phyloP scores from a whole-genome alignment of 2,113 vertebrate genomes.

The Nematolebias whitei region DNA sequence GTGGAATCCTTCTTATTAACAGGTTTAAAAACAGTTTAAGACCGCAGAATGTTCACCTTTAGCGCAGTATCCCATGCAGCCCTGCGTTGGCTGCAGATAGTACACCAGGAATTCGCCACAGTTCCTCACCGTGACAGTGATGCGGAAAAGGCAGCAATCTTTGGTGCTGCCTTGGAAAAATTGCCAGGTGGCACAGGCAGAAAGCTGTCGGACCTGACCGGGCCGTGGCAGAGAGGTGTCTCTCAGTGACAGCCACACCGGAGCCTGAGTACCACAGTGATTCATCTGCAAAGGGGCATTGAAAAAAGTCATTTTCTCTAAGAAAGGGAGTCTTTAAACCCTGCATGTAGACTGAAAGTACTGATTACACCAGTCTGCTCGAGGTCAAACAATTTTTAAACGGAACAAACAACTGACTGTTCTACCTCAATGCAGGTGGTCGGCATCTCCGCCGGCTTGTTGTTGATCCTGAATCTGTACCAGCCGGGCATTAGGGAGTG shows the following conservation, averaged over 20 bases:
- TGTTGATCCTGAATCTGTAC: slow-evolving; percentile 79
- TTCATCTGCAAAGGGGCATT: slow-evolving; percentile 87
- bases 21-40: not conserved
- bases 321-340: slow-evolving; percentile 7
- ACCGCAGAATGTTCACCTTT: slow-evolving; percentile 66
- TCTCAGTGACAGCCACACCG: slow-evolving; percentile 81
- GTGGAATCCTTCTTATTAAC: not conserved
- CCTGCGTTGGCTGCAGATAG: slow-evolving; percentile 80
- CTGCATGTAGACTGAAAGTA: slow-evolving; percentile 40
- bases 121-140: slow-evolving; percentile 75
- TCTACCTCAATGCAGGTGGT: slow-evolving; percentile 80
- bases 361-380: slow-evolving; percentile 19
- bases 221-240: slow-evolving; percentile 67
- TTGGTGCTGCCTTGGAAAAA: slow-evolving; percentile 72
- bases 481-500: slow-evolving; percentile 76
- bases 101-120: slow-evolving; percentile 81
- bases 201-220: slow-evolving; percentile 69
- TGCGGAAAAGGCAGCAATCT: slow-evolving; percentile 81
- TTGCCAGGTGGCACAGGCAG: slow-evolving; percentile 79
- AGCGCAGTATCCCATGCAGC: slow-evolving; percentile 82
- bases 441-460: slow-evolving; percentile 79
- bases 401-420: not conserved
- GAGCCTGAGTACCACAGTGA: slow-evolving; percentile 86
- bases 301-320: too few species aligned
- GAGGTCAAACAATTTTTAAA: too few species aligned